Percentiles rank a stretch among this genome's conserved stretches.
Conservation (phyloP, 2,113 vertebrate genomes). For the Corythornis madagascariensis region DNA sequence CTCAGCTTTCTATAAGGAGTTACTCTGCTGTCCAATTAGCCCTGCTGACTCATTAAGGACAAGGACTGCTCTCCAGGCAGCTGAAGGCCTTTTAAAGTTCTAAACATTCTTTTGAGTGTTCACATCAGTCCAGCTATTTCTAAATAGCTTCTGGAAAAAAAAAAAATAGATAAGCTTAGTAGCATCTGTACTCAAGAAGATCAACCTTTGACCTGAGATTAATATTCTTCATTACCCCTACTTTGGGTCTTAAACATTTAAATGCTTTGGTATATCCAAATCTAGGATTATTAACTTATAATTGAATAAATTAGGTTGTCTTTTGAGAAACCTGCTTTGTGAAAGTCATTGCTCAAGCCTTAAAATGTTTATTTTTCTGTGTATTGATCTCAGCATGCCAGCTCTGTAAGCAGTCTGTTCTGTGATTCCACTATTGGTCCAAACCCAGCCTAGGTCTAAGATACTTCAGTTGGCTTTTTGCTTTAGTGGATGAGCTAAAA, state of each 20-base stretch:
- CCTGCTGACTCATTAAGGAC: not conserved
- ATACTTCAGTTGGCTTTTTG: not conserved
- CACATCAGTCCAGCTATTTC: constrained; percentile 16
- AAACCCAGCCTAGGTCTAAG: not conserved
- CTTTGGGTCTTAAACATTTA: not conserved
- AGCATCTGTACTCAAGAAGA: not conserved
- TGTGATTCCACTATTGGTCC: not conserved
- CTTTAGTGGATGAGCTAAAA: not conserved
- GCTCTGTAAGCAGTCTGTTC: not conserved
- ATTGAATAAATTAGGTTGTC: not conserved
- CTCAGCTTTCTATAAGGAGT: not conserved
- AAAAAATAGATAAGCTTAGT: not conserved
- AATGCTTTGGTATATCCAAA: not conserved
- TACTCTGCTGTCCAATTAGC: not conserved
- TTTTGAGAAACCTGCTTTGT: not conserved
- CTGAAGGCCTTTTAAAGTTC: constrained; percentile 15
- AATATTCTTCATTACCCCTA: not conserved
- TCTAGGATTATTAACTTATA: not conserved
- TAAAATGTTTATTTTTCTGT: not conserved
- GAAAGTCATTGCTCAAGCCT: not conserved
- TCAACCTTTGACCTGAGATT: not conserved
- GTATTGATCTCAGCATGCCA: not conserved
- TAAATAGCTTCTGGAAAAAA: constrained; percentile 1
- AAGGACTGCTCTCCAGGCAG: not conserved
- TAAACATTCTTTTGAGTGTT: constrained; percentile 1